Evolutionary conservation across 2,888 invertebrate genomes (phyloP), one percentile per base, ranked within the genome.

Genomic region (Plagodis dolabraria): DNA sequence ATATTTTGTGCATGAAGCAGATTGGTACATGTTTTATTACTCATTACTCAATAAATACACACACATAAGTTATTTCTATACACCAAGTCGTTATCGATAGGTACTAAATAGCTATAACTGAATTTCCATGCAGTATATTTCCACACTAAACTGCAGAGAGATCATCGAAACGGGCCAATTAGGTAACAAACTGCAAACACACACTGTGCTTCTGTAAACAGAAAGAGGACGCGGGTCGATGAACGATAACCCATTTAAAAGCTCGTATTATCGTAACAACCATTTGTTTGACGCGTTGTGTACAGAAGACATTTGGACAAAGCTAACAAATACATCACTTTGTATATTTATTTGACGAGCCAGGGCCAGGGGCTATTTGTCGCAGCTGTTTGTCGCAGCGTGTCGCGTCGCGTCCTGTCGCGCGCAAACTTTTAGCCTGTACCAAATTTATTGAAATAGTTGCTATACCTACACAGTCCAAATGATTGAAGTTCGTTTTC

Each of bases 231-330:
- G 34, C 44, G 44, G 51, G 43, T 51, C 44, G 12, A 35, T 44
- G 51, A 11, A 43, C 44, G 51, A 51, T 51, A 51, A 51, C 51
- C 34, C 35, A 43, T 43, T 43, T 43, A 43, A 38, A 38, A 8
- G 12, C 12, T 12, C 6, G 8, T 10, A 42, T 42, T 42, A 42
- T 42, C 9, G 42, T 42, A n/a, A n/a, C 42, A 38, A 38, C 7
- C 10, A 2, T 9, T 43, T 43, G 12, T 43, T 11, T 43, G 11
- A 5, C 43, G 43, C 43, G 11, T 43, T 43, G 12, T 43, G 5
- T 12, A 12, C 10, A 12, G 43, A 12, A 12, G 43, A 43, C 12
- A 12, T 43, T 11, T 12, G 43, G 43, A 43, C 43, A 43, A 43
- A 11, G 43, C 43, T 5, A 43, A 43, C 12, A 43, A 7, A 43